Evolutionary conservation across 1,140 invertebrate genomes (phyloP), one percentile per base, ranked within the genome.

Genomic region (Globodera ellingtonae): DNA sequence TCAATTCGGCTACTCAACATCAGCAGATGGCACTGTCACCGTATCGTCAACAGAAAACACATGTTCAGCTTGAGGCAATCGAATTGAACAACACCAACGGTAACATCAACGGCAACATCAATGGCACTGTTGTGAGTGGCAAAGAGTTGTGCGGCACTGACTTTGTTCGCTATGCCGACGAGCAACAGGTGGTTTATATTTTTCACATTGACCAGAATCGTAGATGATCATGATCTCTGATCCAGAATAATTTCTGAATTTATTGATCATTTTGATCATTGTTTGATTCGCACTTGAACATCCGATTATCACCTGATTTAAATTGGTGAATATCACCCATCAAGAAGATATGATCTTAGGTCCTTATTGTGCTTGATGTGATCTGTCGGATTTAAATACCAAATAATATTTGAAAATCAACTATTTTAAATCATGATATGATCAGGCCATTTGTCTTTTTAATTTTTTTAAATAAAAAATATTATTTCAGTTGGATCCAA

Each of bases 61-160:
- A 10, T 67, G 18, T 21, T 21, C 18, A 15, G 35, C 67, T 35
- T 0, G 24, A 35, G 67, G 67, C n/a, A 21, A 18, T 21, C 24
- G 24, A 67, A 2, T 67, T 67, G 66, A 67, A 18, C 67, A 75
- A 69, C 73, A 74, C 24, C 13, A 75, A 21, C n/a, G 44, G 73
- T 3, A n/a, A 18, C 44, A 18, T 5, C 72, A 13, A 48, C 9
- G 65, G 9, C 24, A 46, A 4, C 67, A 18, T 13, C 67, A 35
- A 44, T 35, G 67, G 67, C 67, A 70, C 46, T 35, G 67, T 10
- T 70, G n/a, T 70, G 67, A 21, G 9, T 18, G 24, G 9, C 21
- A 62, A 62, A 62, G 67, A 35, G 35, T 47, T 70, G 67, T 70
- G 46, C 67, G 67, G 67, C 67, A 62, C 56, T 18, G 56, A 62